Conservation (phyloP, 2,113 vertebrate genomes). For the Rousettus leschenaultii region DNA sequence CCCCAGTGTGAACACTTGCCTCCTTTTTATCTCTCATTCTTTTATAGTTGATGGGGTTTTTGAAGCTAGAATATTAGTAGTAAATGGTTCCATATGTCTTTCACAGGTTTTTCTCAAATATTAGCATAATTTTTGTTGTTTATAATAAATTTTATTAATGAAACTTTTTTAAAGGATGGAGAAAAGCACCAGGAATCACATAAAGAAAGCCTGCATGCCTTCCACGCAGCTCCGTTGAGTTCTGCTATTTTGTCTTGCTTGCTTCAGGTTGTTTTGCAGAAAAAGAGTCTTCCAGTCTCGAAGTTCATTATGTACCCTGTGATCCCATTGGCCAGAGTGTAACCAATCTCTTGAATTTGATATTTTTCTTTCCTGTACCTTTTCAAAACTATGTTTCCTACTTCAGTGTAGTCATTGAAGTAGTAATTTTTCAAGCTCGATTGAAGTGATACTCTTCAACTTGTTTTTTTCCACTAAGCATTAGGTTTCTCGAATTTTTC, state of each 20-base stretch:
- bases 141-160: not conserved
- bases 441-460: not conserved
- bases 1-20: not conserved
- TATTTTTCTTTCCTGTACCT: not conserved
- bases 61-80: not conserved
- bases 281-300: not conserved
- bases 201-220: not conserved
- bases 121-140: slow-evolving; percentile 25
- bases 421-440: not conserved
- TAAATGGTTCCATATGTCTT: not conserved
- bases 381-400: not conserved
- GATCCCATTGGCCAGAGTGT: not conserved
- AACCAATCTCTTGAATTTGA: not conserved
- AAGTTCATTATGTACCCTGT: not conserved
- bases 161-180: not conserved
- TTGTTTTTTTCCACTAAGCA: not conserved
- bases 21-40: not conserved
- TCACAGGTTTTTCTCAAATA: not conserved
- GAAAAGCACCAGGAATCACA: not conserved
- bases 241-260: not conserved
- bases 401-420: not conserved
- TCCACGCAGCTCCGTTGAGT: fast-evolving
- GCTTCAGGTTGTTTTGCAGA: not conserved
- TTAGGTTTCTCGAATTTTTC: not conserved
- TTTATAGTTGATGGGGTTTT: not conserved